Conservation (phyloP, 2,113 vertebrate genomes). For the Colistium nudipinnis region DNA sequence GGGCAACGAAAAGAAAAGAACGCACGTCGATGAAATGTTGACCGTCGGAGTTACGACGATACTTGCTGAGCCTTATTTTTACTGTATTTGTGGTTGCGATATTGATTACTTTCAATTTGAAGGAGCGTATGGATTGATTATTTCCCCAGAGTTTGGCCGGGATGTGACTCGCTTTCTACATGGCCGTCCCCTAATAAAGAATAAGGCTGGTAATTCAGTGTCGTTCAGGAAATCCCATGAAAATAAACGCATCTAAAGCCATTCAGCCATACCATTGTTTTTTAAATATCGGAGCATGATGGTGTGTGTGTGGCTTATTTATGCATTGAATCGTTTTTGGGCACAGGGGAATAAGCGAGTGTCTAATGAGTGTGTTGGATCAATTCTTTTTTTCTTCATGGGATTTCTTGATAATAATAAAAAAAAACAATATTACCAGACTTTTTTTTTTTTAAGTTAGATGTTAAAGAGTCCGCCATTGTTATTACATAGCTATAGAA, state of each 20-base stretch:
- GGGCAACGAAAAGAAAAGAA: too few species aligned
- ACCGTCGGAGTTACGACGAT: too few species aligned
- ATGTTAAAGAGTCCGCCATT: slow-evolving; percentile 10
- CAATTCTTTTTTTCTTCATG: slow-evolving; percentile 10
- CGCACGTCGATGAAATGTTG: too few species aligned
- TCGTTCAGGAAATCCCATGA: slow-evolving; percentile 6
- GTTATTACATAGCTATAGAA: slow-evolving; percentile 32
- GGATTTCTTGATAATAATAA: slow-evolving; percentile 4
- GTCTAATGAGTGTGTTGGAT: too few species aligned
- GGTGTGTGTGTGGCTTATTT: too few species aligned
- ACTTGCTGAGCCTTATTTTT: slow-evolving; percentile 71
- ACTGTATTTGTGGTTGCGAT: slow-evolving; percentile 57
- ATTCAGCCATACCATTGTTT: too few species aligned
- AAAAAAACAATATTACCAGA: slow-evolving; percentile 26
- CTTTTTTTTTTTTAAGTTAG: background rate
- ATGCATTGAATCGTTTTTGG: too few species aligned
- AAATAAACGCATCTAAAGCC: too few species aligned
- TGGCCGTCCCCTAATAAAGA: slow-evolving; percentile 31
- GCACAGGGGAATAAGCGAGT: background rate
- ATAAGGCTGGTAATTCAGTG: background rate
- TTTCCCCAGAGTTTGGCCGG: slow-evolving; percentile 26
- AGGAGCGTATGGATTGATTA: slow-evolving; percentile 39
- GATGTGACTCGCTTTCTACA: slow-evolving; percentile 18
- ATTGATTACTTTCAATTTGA: slow-evolving; percentile 52
- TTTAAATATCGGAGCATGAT: too few species aligned